Conservation (phyloP, 1,140 invertebrate genomes). For the Penaeus japonicus region DNA sequence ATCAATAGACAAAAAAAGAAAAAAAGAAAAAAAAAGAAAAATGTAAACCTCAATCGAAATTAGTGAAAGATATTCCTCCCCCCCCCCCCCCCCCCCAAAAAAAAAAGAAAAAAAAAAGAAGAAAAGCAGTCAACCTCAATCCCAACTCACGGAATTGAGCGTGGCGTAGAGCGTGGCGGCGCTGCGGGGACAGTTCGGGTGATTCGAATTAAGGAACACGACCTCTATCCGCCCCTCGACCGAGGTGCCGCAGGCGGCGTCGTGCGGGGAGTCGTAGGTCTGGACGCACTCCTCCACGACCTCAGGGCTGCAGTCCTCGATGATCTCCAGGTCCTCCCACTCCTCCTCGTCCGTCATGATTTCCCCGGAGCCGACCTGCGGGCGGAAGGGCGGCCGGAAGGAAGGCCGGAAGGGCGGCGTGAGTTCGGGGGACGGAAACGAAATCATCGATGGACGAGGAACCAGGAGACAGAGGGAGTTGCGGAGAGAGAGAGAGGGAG, state of each 20-base stretch:
- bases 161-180: slow-evolving; percentile 41
- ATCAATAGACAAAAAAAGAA: too few species aligned
- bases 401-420: background rate
- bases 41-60: too few species aligned
- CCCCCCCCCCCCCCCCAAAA: too few species aligned
- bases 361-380: slow-evolving; percentile 33
- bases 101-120: too few species aligned
- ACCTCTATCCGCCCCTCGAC: slow-evolving; percentile 8
- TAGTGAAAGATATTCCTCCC: background rate
- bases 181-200: slow-evolving; percentile 17
- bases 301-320: background rate
- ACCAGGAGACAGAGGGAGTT: background rate
- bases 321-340: slow-evolving; percentile 33
- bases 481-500: too few species aligned
- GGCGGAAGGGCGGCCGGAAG: background rate
- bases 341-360: slow-evolving; percentile 33
- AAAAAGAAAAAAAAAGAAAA: too few species aligned
- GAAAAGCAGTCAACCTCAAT: too few species aligned
- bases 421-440: background rate
- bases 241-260: slow-evolving; percentile 1
- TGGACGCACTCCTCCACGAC: background rate
- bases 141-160: slow-evolving; percentile 18
- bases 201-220: slow-evolving; percentile 34
- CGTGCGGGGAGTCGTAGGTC: background rate
- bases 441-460: background rate